These are phyloP conservation scores for Triplophysa tibetana DNA, from an alignment of 2,113 vertebrate genomes.

Conservation along the genomic window DNA sequence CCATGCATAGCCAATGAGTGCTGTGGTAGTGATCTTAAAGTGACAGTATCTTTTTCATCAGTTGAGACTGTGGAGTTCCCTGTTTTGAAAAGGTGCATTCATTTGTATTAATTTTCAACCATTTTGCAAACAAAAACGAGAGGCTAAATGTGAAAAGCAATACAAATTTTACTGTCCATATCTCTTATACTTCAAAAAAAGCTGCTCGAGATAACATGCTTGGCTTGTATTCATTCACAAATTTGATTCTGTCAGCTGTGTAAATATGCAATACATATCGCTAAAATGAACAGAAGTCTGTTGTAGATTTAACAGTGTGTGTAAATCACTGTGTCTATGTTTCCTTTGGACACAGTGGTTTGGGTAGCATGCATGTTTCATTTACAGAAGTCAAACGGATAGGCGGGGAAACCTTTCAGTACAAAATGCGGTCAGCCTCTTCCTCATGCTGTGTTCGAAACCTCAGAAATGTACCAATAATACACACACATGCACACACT, in stretches of 20 bases:
- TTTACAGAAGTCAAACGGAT: constrained; percentile 37
- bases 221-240: constrained; percentile 1
- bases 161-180: neutral
- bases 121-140: neutral
- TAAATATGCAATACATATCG: constrained; percentile 23
- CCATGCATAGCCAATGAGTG: constrained; percentile 19
- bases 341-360: constrained; percentile 10
- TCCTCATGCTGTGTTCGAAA: constrained; percentile 19
- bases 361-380: constrained; percentile 19
- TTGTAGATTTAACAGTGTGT: neutral
- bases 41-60: neutral
- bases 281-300: neutral
- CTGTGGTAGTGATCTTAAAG: neutral
- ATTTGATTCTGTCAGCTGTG: constrained; percentile 7
- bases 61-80: neutral
- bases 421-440: constrained; percentile 44
- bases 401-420: constrained; percentile 20
- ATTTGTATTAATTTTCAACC: neutral
- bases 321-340: constrained; percentile 6
- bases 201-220: neutral
- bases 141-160: neutral
- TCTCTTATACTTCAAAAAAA: neutral
- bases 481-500: constrained; percentile 11
- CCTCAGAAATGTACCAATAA: constrained; percentile 19
- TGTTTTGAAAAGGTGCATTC: too few species aligned